Conservation (phyloP, 2,797 vertebrate species). For the Huso huso region DNA sequence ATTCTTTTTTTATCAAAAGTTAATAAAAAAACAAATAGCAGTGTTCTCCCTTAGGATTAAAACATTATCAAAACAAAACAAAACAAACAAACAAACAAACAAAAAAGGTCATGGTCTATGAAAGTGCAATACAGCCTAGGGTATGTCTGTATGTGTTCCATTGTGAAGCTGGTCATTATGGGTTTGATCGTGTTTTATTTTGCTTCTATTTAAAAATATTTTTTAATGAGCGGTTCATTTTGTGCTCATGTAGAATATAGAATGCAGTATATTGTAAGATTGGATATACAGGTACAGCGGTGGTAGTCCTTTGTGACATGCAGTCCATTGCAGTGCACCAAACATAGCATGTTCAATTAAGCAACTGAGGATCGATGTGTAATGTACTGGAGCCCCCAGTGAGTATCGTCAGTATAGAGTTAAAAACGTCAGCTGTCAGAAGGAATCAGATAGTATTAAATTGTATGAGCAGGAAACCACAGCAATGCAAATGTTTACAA, state of each 20-base stretch:
- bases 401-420: neutral
- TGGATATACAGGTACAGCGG: too few species aligned
- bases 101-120: neutral
- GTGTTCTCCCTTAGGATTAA: conserved; percentile 5
- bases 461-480: conserved; percentile 27
- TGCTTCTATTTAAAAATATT: too few species aligned
- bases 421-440: conserved; percentile 19
- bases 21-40: conserved; percentile 10
- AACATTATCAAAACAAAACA: neutral
- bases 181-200: too few species aligned
- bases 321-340: too few species aligned
- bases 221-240: too few species aligned
- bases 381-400: too few species aligned
- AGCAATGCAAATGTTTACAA: conserved; percentile 35
- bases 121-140: neutral
- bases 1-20: conserved; percentile 18
- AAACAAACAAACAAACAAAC: neutral
- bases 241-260: too few species aligned
- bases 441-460: conserved; percentile 24
- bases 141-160: neutral
- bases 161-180: too few species aligned
- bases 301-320: too few species aligned
- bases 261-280: too few species aligned
- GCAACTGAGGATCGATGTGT: too few species aligned
- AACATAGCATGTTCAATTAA: too few species aligned